phyloP scores from a whole-genome alignment of 1,140 invertebrate genomes.

The Physella acuta region DNA sequence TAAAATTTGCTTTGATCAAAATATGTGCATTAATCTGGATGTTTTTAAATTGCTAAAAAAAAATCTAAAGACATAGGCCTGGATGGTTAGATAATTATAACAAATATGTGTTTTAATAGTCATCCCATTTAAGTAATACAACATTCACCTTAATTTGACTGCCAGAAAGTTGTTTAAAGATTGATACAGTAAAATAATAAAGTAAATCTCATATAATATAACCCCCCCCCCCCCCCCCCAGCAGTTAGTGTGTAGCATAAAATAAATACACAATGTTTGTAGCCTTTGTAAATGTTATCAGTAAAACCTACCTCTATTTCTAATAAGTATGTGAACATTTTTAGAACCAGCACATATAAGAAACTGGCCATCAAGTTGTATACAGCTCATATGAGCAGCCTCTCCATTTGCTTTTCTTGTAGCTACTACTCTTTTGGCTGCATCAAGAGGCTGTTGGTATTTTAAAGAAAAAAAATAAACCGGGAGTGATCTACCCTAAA shows the following conservation, averaged over 20 bases:
- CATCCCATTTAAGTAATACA: no score
- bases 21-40: no score
- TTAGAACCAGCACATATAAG: conserved; percentile 62
- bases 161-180: no score
- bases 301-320: conserved; percentile 48
- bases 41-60: no score
- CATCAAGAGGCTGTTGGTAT: conserved; percentile 55
- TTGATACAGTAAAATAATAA: no score
- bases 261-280: neutral
- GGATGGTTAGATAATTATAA: no score
- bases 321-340: conserved; percentile 63
- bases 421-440: conserved; percentile 51
- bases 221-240: no score
- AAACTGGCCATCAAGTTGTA: conserved; percentile 51
- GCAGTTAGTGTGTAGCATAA: neutral
- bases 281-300: neutral
- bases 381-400: conserved; percentile 62
- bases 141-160: no score
- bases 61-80: no score
- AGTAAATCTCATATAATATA: no score
- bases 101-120: no score
- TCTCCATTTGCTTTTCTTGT: conserved; percentile 64
- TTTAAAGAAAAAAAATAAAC: neutral
- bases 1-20: no score
- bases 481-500: neutral